A percentile compares a stretch with the other conserved stretches of the same genome.
These are phyloP conservation scores for Temnothorax ravouxi DNA, from an alignment of 2,888 invertebrate genomes.

Conservation along the genomic window DNA sequence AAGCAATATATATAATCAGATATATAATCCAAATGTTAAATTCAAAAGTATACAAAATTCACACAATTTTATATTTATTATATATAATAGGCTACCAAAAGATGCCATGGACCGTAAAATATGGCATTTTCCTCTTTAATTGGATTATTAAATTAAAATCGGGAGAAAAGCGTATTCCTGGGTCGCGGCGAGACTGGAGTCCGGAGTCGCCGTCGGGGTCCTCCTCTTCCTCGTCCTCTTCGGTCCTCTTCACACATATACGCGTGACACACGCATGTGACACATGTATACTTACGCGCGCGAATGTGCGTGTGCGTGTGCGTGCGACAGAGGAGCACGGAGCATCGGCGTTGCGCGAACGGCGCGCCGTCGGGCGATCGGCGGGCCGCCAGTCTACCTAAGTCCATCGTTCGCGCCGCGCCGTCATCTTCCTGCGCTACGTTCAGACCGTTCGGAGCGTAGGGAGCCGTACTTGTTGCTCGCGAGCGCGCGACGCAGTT, in stretches of 20 bases:
- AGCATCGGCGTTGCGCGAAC: slow-evolving; percentile 18
- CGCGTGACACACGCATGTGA: background rate
- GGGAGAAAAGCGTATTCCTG: too few species aligned
- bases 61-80: too few species aligned
- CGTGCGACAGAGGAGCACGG: background rate
- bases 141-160: too few species aligned
- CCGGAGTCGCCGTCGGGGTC: too few species aligned
- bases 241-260: too few species aligned
- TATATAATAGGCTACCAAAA: too few species aligned
- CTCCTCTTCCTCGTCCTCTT: background rate
- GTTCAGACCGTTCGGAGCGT: slow-evolving; percentile 57
- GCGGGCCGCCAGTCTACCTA: slow-evolving; percentile 20
- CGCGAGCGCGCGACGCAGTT: slow-evolving; percentile 60
- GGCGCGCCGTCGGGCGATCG: background rate
- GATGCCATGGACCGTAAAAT: too few species aligned
- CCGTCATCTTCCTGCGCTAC: slow-evolving; percentile 45
- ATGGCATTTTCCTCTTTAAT: too few species aligned
- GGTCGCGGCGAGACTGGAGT: too few species aligned
- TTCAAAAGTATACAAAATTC: too few species aligned
- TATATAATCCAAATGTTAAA: too few species aligned
- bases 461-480: slow-evolving; percentile 69
- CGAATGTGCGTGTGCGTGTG: background rate
- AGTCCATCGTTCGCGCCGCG: slow-evolving; percentile 6
- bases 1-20: too few species aligned
- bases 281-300: background rate